Evolutionary conservation across 2,113 vertebrate genomes (phyloP).

Genomic region (Dasypus novemcinctus): DNA sequence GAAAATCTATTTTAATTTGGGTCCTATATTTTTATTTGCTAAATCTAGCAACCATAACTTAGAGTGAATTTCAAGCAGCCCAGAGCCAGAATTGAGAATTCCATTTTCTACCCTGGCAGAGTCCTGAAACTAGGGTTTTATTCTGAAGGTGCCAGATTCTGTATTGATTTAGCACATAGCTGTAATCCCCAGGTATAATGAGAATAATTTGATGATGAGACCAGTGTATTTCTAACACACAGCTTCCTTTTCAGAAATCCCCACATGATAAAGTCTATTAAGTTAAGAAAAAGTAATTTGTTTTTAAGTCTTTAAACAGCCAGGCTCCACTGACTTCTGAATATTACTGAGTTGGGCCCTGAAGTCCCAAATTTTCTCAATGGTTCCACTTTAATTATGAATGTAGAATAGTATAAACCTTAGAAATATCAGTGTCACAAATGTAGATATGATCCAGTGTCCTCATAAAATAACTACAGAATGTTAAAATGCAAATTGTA

Average conservation of each 20-base stretch:
- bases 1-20: too few relatives aligned
- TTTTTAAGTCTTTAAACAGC: background rate
- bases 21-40: too few relatives aligned
- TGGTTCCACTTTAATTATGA: background rate
- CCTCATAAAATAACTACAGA: background rate
- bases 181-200: background rate
- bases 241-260: background rate
- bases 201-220: background rate
- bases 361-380: background rate
- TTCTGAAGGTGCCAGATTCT: background rate
- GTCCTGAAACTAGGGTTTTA: too few relatives aligned
- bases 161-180: background rate
- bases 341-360: background rate
- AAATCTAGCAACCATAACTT: too few relatives aligned
- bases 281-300: background rate
- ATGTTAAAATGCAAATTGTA: background rate
- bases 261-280: background rate
- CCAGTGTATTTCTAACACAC: background rate
- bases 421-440: background rate
- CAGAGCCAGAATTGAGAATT: too few relatives aligned
- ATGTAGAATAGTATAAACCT: background rate
- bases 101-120: too few relatives aligned
- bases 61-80: too few relatives aligned
- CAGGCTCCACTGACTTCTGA: background rate
- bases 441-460: background rate